Base-by-base conservation (phyloP, 1,140 invertebrate genomes). In the Grapholita molesta region DNA sequence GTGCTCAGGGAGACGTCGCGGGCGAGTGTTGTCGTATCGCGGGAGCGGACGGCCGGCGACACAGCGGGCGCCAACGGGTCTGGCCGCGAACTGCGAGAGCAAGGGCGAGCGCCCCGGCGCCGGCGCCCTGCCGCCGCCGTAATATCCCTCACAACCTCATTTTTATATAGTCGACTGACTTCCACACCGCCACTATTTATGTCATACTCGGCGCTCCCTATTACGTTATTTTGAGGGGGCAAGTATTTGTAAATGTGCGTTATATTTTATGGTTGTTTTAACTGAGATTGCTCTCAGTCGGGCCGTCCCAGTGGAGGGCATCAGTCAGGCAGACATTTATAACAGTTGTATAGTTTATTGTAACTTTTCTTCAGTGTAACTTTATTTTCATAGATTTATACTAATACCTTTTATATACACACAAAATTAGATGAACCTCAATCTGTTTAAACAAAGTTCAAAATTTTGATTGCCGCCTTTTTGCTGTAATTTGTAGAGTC, bases 91-190 rank as follows among this genome's bases (percentile, higher is more conserved):
- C 78, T 85, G 82, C 75, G 75, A 73, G 78, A 79, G 72, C 80
- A 73, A 79, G 78, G 76, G 76, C 74, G 76, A 76, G 70, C 76
- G 77, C 69, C 78, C 61, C 70, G 76, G 86, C 87, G 89, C 87
- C 89, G 89, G 86, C 89, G 89, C 86, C 69, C 83, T 87, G 76
- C 76, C 68, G 68, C 76, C 78, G 73, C 77, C 76, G 66, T 81
- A 73, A 79, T 79, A 81, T 80, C 82, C 79, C 79, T 79, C 76
- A 82, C 84, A 85, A 78, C 82, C 85, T 86, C 84, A 90, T 87
- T 90, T 91, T 91, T 91, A 91, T 88, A 88, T 88, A 91, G 84
- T 89, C 86, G 83, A 89, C 82, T 91, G 85, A 90, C 89, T 91
- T 91, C 85, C 82, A 84, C 84, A 82, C 83, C 78, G 79, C 80